Conservation (phyloP, 1,140 invertebrate genomes). For the Tetraneura akinire region DNA sequence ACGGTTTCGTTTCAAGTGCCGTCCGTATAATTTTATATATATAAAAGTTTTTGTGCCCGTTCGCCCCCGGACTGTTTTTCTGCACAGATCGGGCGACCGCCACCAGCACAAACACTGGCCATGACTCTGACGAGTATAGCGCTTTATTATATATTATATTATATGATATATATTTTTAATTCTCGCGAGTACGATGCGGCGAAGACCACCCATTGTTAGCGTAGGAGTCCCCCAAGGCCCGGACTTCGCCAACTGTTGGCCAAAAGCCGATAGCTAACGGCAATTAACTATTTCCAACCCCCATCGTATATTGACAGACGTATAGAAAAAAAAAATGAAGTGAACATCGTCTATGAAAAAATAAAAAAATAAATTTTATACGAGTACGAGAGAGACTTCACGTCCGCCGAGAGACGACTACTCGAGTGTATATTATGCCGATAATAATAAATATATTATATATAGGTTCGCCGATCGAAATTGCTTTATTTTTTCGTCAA, state of each 20-base stretch:
- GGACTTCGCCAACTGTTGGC: constrained; percentile 46
- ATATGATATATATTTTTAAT: too few species aligned
- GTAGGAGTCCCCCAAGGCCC: constrained; percentile 47
- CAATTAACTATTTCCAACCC: constrained; percentile 45
- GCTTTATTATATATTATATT: too few species aligned
- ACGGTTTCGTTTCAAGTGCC: constrained; percentile 50
- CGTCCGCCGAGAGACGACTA: background rate
- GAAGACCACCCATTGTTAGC: constrained; percentile 50
- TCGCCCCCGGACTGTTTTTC: constrained; percentile 19
- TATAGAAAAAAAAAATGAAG: background rate
- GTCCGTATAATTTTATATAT: too few species aligned
- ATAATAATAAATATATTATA: background rate
- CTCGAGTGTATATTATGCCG: background rate
- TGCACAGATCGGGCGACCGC: background rate
- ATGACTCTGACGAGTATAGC: constrained; percentile 7
- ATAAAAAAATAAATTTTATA: background rate
- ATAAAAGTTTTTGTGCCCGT: too few species aligned
- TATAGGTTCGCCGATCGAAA: background rate
- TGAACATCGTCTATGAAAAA: constrained; percentile 24
- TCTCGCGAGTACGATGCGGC: background rate
- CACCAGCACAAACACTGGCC: constrained; percentile 37
- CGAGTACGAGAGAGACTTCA: background rate
- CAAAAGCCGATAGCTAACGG: constrained; percentile 49
- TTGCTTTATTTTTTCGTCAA: too few species aligned
- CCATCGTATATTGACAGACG: constrained; percentile 22